Evolutionary conservation across 2,113 vertebrate species (phyloP), one percentile per base, ranked within the genome.

Genomic region (Oxyruncus cristatus): DNA sequence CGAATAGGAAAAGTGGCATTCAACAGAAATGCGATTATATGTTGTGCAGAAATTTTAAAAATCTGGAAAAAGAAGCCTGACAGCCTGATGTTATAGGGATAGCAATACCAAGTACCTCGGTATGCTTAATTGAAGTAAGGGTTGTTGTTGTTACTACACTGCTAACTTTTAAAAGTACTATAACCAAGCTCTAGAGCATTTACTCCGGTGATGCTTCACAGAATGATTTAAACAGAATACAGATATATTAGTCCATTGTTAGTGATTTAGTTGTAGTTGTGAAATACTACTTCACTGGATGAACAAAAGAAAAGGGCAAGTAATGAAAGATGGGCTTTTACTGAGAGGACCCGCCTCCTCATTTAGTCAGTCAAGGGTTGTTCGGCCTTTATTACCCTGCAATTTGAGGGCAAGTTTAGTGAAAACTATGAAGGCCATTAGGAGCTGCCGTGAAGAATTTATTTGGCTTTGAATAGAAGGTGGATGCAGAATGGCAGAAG

Each of bases 321-420:
- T 88, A 90, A 85, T 79, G 87, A 89, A 78, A 82, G 76, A 62
- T 37, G 37, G 37, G 32, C 58, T 92, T 96, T 97, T 77, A 92
- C 50, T 95, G 70, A 46, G 73, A 93, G 46, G 91, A 81, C 30
- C 91, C 84, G 89, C 94, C 96, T 96, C 90, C 92, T 93, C 37
- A 72, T 95, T 96, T 95, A 96, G 78, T 94, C 93, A 97, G 93
- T 92, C 92, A 95, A 96, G 90, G 73, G 65, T 80, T 96, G 87
- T 96, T 98, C 93, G 94, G 59, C 49, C 89, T 97, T 98, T 98
- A 98, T 97, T 96, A 88, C 91, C 72, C 55, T 96, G 88, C 97
- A 98, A 97, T 96, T 96, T 96, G 95, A 97, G 97, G 96, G 91
- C 92, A 97, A 95, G 86, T 97, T 98, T 80, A 96, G 26, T 90